These are phyloP conservation scores for Andrena bicolor DNA, from an alignment of 2,888 invertebrate species.

Conservation along the genomic window DNA sequence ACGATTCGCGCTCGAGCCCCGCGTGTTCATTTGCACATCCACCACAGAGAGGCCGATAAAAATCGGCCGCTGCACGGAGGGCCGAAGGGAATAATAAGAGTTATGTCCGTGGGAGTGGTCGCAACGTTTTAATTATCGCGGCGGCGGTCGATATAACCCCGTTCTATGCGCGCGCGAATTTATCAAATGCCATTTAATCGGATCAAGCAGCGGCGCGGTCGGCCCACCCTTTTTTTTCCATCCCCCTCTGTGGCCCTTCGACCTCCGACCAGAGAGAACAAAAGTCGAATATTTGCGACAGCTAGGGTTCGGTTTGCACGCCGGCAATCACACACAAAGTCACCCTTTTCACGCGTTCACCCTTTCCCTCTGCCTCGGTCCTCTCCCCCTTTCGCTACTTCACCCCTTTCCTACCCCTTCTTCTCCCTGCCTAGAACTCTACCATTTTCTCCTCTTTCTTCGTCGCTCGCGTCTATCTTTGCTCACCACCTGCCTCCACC, in stretches of 20 bases:
- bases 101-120: slow-evolving; percentile 62
- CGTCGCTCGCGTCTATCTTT: slow-evolving; percentile 30
- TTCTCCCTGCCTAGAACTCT: slow-evolving; percentile 8
- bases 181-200: slow-evolving; percentile 74
- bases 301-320: slow-evolving; percentile 50
- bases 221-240: slow-evolving; percentile 13
- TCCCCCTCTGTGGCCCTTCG: slow-evolving; percentile 26
- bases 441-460: slow-evolving; percentile 26
- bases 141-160: slow-evolving; percentile 50
- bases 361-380: not conserved
- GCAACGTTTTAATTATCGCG: slow-evolving; percentile 72
- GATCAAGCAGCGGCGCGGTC: slow-evolving; percentile 56
- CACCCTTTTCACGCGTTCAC: slow-evolving; percentile 17
- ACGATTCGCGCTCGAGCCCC: not conserved
- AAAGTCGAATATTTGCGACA: slow-evolving; percentile 66
- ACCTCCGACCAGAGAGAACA: slow-evolving; percentile 59
- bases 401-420: not conserved
- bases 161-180: slow-evolving; percentile 61
- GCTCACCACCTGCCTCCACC: slow-evolving; percentile 4
- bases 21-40: slow-evolving; percentile 27
- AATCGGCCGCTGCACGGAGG: slow-evolving; percentile 32
- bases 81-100: slow-evolving; percentile 61
- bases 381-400: not conserved
- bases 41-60: slow-evolving; percentile 34
- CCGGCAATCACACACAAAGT: slow-evolving; percentile 39